These are phyloP conservation scores for Euglossa dilemma DNA, from an alignment of 1,140 invertebrate species.

Conservation along the genomic window DNA sequence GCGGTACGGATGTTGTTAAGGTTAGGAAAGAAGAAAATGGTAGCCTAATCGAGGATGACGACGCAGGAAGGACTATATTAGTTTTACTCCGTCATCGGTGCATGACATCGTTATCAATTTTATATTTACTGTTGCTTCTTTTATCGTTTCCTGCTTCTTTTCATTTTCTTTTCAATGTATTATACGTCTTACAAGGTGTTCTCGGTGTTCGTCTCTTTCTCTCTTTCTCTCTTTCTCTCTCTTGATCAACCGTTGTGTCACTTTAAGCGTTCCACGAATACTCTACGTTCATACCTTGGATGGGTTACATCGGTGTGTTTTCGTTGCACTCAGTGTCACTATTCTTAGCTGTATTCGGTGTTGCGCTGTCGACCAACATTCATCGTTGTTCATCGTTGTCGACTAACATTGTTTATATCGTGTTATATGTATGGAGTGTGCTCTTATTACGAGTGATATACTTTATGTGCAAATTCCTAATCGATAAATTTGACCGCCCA, in stretches of 20 bases:
- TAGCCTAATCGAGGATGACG: not conserved
- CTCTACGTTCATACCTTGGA: constrained; percentile 54
- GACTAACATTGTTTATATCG: not conserved
- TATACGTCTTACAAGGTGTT: constrained; percentile 59
- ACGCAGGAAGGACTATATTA: not conserved
- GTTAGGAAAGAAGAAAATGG: too few species aligned
- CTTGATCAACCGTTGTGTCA: constrained; percentile 31
- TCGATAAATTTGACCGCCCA: too few species aligned
- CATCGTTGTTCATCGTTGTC: constrained; percentile 40
- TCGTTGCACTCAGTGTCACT: constrained; percentile 74
- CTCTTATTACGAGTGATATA: not conserved
- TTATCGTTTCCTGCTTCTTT: constrained; percentile 55
- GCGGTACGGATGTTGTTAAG: not conserved
- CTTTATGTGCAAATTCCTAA: too few species aligned
- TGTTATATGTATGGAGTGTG: constrained; percentile 17
- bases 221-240: constrained; percentile 27
- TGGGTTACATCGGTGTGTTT: constrained; percentile 61
- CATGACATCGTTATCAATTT: constrained; percentile 61
- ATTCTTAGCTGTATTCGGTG: constrained; percentile 70
- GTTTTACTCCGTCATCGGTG: constrained; percentile 49
- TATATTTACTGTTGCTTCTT: constrained; percentile 73
- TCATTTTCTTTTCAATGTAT: constrained; percentile 46
- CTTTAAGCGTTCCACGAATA: constrained; percentile 26
- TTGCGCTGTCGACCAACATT: constrained; percentile 64
- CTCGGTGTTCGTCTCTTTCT: constrained; percentile 50